Evolutionary conservation across 2,113 vertebrate species (phyloP), one percentile per base, ranked within the genome.

Genomic region (Callithrix jacchus): DNA sequence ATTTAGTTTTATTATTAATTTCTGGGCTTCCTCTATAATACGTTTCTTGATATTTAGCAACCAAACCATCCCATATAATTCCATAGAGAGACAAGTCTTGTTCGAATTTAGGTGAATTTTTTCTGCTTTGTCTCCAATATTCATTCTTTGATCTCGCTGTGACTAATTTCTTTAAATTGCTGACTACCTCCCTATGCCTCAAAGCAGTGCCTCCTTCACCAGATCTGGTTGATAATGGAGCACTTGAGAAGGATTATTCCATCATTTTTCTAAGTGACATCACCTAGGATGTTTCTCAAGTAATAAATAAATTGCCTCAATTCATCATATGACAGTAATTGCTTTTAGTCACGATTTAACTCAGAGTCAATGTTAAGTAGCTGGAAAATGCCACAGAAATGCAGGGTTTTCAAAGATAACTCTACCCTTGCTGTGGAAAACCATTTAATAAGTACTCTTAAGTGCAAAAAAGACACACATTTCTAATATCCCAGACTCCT

Each of bases 241-340:
- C 58, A 87, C 87, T 77, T 84, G 74, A 91, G 92, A 97, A 91
- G 91, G 83, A 97, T 97, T 91, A 91, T 97, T 94, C 83, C 93
- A 94, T 97, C 96, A 96, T 96, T 93, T 49, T 93, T 97, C 85
- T 94, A 96, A 97, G 95, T 98, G 96, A 97, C 96, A 98, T 98
- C 95, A 98, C 87, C 80, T 87, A 97, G 61, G 74, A 95, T 97
- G 82, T 96, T 94, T 97, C 93, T 86, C 70, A 85, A 97, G 97
- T 93, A 97, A 98, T 98, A 97, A 97, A 97, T 97, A 98, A 97
- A 97, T 96, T 97, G 96, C 93, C 49, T 95, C 97, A 94, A 97
- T 96, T 97, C 87, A 98, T 97, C 96, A 97, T 84, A 87, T 94
- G 94, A 93, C 93, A 97, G 95, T 97, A 97, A 97, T 96, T 97